A percentile compares a stretch with the other conserved stretches of the same genome.
phyloP scores from a whole-genome alignment of 2,797 vertebrate species.

The Zalophus californianus region DNA sequence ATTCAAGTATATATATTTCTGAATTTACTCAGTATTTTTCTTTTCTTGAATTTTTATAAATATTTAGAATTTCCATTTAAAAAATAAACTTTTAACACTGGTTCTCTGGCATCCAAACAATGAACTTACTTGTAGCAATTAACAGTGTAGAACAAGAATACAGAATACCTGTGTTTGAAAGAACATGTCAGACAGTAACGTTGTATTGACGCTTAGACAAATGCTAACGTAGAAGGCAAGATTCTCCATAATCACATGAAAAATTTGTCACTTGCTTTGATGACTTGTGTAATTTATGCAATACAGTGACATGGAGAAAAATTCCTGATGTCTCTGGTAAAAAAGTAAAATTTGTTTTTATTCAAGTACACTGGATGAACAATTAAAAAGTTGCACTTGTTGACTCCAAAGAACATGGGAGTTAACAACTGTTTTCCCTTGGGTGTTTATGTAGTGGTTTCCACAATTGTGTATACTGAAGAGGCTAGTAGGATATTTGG shows the following conservation, averaged over 20 bases:
- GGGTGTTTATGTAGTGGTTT: neutral
- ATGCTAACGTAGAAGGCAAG: neutral
- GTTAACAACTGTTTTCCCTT: neutral
- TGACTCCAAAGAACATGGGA: neutral
- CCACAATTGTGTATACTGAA: neutral
- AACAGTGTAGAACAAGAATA: neutral
- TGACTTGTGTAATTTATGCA: neutral
- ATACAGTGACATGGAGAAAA: neutral
- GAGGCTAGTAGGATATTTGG: neutral
- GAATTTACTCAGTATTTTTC: neutral
- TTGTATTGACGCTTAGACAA: neutral
- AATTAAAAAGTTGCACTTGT: neutral
- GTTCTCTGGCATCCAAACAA: neutral
- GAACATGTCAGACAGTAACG: neutral
- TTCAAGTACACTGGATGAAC: neutral
- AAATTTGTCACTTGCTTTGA: neutral
- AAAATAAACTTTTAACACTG: neutral
- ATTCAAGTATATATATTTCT: neutral
- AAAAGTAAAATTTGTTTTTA: neutral
- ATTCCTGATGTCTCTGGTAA: neutral
- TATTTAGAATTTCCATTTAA: neutral
- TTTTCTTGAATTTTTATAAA: constrained; percentile 6
- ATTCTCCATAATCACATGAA: neutral
- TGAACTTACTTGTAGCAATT: neutral
- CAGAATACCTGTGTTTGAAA: neutral